phyloP scores from a whole-genome alignment of 2,888 invertebrate species.

The Hermaeophaga mercurialis region DNA sequence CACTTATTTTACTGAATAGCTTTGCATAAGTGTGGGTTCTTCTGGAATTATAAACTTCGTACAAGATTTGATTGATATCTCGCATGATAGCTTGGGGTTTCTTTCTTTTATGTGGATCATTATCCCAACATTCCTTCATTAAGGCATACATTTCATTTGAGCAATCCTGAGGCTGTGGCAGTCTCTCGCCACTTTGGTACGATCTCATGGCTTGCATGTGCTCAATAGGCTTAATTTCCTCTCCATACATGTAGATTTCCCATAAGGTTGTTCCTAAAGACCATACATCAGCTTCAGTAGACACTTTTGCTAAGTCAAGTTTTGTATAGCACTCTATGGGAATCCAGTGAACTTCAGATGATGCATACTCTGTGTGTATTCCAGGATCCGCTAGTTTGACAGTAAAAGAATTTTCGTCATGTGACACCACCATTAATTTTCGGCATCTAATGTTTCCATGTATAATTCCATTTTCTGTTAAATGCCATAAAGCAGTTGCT shows the following conservation, averaged over 20 bases:
- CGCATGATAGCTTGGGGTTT: constrained; percentile 86
- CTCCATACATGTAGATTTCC: constrained; percentile 88
- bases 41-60: constrained; percentile 71
- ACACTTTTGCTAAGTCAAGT: constrained; percentile 69
- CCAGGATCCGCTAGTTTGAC: constrained; percentile 88
- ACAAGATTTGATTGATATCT: constrained; percentile 80
- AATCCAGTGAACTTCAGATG: constrained; percentile 83
- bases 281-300: constrained; percentile 83
- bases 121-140: constrained; percentile 82
- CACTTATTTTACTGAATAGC: constrained; percentile 47
- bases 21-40: constrained; percentile 65
- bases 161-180: constrained; percentile 72
- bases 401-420: constrained; percentile 69
- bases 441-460: constrained; percentile 86
- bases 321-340: constrained; percentile 81
- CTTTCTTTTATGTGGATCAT: constrained; percentile 71
- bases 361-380: constrained; percentile 65
- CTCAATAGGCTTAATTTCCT: constrained; percentile 46
- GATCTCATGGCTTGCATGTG: constrained; percentile 58
- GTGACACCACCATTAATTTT: constrained; percentile 78
- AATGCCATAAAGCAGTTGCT: constrained; percentile 84
- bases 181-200: constrained; percentile 70
- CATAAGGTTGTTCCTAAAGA: constrained; percentile 90
- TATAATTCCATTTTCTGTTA: constrained; percentile 79
- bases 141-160: constrained; percentile 76